Base-by-base conservation (phyloP, 2,888 invertebrate genomes). In the Orchestes rusci region DNA sequence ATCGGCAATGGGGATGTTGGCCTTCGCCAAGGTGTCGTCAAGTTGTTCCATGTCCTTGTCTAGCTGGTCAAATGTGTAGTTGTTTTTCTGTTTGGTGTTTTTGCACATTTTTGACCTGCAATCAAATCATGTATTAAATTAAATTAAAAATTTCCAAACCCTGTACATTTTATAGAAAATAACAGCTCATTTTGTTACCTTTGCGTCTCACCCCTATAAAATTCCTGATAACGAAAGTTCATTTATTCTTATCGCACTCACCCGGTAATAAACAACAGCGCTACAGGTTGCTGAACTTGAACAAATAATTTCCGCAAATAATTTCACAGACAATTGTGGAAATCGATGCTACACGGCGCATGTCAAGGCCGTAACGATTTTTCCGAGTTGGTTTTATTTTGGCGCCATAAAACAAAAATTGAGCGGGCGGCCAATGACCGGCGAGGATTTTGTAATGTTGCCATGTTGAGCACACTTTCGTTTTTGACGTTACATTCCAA, bases 1-100 rank as follows among this genome's bases (percentile, higher is more conserved):
- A 62, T 83, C 82, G 53, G 77, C 76, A 43, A 79, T 75, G 43
- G 75, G 76, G 59, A 81, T 78, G 2, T 80, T 79, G 39, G 76
- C 77, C 59, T 17, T 18, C 16, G 17, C 27, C 12, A 20, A 15
- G 4, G 5, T 4, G 57, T 80, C 77, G 53, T 73, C 74, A 59
- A 79, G 75, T 13, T 75, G 73, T 65, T 75, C 73, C 54, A 79
- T 68, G 66, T 80, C 79, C 0, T 72, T 72, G 61, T 78, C 75
- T 51, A 79, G 70, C 56, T 74, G 63, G 56, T 74, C 71, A 48
- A 77, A 70, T 33, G 60, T 53, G 44, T 53, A 44, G 13, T 19
- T 17, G 27, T 39, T 7, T 18, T 29, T 16, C 15, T 38, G 30
- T 38, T 38, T 37, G 43, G 33, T 37, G 18, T 12, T 19, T 36